A percentile compares a stretch with the other conserved stretches of the same genome.
phyloP scores from a whole-genome alignment of 1,140 invertebrate species.

The Chrysomallon squamiferum region DNA sequence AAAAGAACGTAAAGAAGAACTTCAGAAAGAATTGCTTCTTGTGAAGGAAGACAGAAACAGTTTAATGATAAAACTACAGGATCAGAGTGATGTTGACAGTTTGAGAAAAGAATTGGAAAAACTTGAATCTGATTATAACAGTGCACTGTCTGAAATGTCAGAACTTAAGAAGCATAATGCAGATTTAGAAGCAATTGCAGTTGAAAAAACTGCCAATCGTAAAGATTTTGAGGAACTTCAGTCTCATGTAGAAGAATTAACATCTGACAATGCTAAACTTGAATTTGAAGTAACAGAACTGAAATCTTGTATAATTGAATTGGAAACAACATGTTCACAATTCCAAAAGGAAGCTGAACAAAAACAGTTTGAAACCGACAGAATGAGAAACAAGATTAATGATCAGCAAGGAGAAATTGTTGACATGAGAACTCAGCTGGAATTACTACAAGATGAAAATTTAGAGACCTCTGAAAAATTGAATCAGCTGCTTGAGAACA shows the following conservation, averaged over 20 bases:
- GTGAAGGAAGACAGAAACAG: neutral
- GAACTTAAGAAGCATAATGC: too few species aligned
- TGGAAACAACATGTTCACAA: constrained; percentile 11
- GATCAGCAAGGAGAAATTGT: constrained; percentile 37
- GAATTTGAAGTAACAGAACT: constrained; percentile 9
- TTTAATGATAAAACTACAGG: too few species aligned
- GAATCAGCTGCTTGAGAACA: constrained; percentile 4
- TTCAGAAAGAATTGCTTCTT: neutral
- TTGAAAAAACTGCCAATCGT: too few species aligned
- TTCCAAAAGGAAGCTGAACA: constrained; percentile 31
- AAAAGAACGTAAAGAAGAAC: neutral
- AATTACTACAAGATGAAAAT: constrained; percentile 10
- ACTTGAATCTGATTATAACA: neutral
- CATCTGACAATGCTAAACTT: constrained; percentile 8
- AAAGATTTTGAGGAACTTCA: too few species aligned
- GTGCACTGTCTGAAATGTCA: too few species aligned
- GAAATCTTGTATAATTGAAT: constrained; percentile 8
- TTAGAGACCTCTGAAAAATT: neutral
- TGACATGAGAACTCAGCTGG: constrained; percentile 26
- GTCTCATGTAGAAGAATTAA: neutral
- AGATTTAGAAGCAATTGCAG: too few species aligned
- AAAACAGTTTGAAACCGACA: constrained; percentile 34
- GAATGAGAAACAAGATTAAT: constrained; percentile 41
- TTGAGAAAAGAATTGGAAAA: constrained; percentile 8
- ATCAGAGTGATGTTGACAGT: neutral